Conservation (phyloP, 1,140 invertebrate species). For the Ceratina japonica region DNA sequence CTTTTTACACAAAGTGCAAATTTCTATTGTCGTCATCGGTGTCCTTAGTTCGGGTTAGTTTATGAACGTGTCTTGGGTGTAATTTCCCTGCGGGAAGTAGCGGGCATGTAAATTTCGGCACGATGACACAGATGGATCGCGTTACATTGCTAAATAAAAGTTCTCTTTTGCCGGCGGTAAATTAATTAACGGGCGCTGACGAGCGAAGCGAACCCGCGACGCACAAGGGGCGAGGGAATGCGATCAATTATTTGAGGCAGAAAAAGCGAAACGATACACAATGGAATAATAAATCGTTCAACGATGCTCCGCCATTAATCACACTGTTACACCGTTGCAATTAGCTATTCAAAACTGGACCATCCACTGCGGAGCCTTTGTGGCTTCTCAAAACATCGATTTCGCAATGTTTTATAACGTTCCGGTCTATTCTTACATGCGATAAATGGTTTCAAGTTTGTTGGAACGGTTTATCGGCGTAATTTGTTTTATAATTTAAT, state of each 20-base stretch:
- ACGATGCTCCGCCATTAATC: constrained; percentile 1
- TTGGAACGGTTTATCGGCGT: too few relatives aligned
- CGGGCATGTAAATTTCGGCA: neutral
- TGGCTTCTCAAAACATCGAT: neutral
- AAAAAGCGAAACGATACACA: neutral
- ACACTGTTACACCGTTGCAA: neutral
- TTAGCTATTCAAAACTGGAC: neutral
- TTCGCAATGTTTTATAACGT: neutral
- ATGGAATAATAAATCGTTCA: constrained; percentile 12
- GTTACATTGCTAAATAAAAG: constrained; percentile 8
- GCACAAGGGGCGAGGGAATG: too few relatives aligned
- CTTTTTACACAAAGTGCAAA: too few relatives aligned
- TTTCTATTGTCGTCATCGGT: neutral
- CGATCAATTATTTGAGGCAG: neutral
- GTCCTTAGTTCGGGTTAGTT: neutral
- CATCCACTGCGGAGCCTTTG: neutral
- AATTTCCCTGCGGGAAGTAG: neutral
- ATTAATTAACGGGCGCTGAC: constrained; percentile 22
- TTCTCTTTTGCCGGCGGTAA: neutral
- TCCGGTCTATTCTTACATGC: neutral
- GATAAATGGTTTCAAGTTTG: too few relatives aligned
- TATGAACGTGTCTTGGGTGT: neutral
- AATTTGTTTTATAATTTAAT: too few relatives aligned
- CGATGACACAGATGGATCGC: constrained; percentile 1
- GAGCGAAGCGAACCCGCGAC: neutral